A percentile compares a stretch with the other conserved stretches of the same genome.
These are phyloP conservation scores for Xiphias gladius DNA, from an alignment of 2,113 vertebrate genomes.

Conservation along the genomic window DNA sequence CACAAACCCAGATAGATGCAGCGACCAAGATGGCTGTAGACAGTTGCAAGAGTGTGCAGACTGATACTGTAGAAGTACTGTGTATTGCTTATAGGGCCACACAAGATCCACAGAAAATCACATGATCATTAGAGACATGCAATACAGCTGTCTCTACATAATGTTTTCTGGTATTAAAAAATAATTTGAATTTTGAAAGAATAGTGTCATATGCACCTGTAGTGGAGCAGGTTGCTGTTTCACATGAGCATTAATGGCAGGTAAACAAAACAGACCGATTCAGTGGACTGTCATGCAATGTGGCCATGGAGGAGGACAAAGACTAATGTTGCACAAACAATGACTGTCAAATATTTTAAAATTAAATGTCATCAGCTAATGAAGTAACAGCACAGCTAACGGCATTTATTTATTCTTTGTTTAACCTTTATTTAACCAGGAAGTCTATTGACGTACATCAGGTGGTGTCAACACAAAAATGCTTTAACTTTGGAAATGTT, in stretches of 20 bases:
- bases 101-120: not conserved
- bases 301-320: not conserved
- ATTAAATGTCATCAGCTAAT: constrained; percentile 1
- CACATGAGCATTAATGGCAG: no score
- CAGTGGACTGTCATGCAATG: not conserved
- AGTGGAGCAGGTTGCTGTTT: not conserved
- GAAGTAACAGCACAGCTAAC: not conserved
- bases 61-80: not conserved
- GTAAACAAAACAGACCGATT: no score
- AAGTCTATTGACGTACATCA: not conserved
- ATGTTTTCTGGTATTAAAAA: no score
- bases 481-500: not conserved
- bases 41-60: not conserved
- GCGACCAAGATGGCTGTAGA: not conserved
- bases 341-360: not conserved
- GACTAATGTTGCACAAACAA: not conserved
- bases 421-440: not conserved
- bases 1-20: not conserved
- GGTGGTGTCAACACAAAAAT: not conserved
- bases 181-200: not conserved
- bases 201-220: not conserved
- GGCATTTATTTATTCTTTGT: not conserved
- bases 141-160: not conserved
- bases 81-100: not conserved
- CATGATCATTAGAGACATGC: not conserved